Evolutionary conservation across 2,888 invertebrate species (phyloP), one percentile per base, ranked within the genome.

Genomic region (Keiferia lycopersicella): DNA sequence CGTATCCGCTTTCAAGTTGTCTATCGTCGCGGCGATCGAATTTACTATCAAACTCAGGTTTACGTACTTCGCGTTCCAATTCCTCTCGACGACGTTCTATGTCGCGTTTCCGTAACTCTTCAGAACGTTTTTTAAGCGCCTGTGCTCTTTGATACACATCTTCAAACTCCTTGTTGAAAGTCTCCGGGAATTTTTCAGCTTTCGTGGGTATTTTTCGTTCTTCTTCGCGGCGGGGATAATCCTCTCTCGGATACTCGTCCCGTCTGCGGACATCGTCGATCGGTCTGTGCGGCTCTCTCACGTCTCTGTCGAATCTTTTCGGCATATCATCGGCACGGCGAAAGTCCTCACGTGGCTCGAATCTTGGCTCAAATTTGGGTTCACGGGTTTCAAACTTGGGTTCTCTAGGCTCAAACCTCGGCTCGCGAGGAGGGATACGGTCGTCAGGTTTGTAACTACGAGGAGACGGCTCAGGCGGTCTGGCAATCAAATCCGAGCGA

Each of bases 121-220:
- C 83, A 0, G 86, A 76, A 66, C 84, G 85, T 66, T 85, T 85
- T 10, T 81, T 81, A 62, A 88, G 83, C 61, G 84, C 84, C n/a
- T 81, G 73, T 2, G 88, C 81, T 62, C 85, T 76, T 61, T 84
- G 81, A 69, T 86, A 87, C 8, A 88, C 82, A 45, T 86, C 85
- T 65, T 88, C 84, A 56, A 88, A 82, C 69, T 88, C 87, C 68
- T 82, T 83, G 57, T 89, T 81, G 38, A 84, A 75, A 18, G 70
- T 66, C 26, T 71, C 73, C 39, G 67, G 68, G n/a, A 64, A 53
- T 18, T 68, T 34, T 8, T 34, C 34, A 34, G 34, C 34, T 34
- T 10, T 34, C 6, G 34, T 69, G 11, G 65, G 51, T n/a, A 59
- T 10, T 68, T 71, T 59, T 70, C 71, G 34, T 64, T 71, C 30